Evolutionary conservation across 2,797 vertebrate genomes (phyloP).

Genomic region (Momotus momota): DNA sequence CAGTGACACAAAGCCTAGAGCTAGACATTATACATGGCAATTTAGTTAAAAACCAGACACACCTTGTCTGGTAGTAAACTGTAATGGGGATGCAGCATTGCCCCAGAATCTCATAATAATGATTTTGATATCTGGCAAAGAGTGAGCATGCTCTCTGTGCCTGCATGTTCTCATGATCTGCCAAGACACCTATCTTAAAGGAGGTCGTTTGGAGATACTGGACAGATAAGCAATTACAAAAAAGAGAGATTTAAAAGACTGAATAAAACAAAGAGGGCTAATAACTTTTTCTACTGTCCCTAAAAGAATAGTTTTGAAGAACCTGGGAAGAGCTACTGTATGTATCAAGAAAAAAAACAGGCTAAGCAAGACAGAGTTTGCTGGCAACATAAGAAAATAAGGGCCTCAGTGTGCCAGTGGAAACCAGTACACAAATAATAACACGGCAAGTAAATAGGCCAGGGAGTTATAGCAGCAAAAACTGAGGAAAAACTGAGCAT

Average conservation of each 20-base stretch:
- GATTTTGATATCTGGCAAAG: neutral
- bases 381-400: neutral
- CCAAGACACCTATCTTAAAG: neutral
- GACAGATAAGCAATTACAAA: neutral
- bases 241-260: neutral
- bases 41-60: constrained; percentile 17
- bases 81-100: neutral
- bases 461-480: neutral
- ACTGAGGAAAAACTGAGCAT: neutral
- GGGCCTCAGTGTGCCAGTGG: neutral
- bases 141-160: neutral
- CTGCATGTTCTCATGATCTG: neutral
- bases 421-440: neutral
- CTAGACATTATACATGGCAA: neutral
- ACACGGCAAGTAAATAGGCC: neutral
- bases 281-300: neutral
- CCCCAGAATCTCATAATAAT: neutral
- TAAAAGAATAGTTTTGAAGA: neutral
- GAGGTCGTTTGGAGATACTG: neutral
- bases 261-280: neutral
- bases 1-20: neutral
- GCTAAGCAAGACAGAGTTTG: neutral
- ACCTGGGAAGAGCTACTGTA: neutral
- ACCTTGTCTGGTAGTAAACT: neutral
- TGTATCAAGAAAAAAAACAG: neutral